Evolutionary conservation across 2,113 vertebrate species (phyloP).

Genomic region (Hemicordylus capensis): DNA sequence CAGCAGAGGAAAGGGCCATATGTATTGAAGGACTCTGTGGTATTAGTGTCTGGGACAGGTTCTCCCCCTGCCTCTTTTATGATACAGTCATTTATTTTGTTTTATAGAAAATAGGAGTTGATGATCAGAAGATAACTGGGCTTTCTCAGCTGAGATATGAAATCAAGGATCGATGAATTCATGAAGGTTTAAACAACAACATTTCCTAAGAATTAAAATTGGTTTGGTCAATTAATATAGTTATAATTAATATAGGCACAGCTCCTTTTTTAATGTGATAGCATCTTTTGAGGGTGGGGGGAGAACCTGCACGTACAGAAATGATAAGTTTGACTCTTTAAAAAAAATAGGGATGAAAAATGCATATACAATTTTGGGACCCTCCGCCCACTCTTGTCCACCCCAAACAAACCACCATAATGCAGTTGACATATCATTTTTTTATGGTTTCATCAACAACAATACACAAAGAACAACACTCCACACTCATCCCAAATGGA

Average conservation of each 20-base stretch:
- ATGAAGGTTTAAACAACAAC: background rate
- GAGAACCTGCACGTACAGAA: background rate
- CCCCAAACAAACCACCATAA: background rate
- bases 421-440: background rate
- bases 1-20: background rate
- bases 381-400: background rate
- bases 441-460: background rate
- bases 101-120: background rate
- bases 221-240: too few species aligned
- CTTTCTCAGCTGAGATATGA: background rate
- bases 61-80: too few species aligned
- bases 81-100: too few species aligned
- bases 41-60: too few species aligned
- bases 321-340: background rate
- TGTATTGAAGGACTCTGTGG: background rate
- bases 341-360: background rate
- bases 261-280: background rate
- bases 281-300: background rate
- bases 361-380: background rate
- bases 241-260: too few species aligned
- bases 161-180: background rate
- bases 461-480: background rate
- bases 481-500: background rate
- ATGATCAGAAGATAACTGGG: background rate
- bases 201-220: background rate